A percentile compares a stretch with the other conserved stretches of the same genome.
Conservation (phyloP, 2,113 vertebrate genomes). For the Hippoglossus stenolepis region DNA sequence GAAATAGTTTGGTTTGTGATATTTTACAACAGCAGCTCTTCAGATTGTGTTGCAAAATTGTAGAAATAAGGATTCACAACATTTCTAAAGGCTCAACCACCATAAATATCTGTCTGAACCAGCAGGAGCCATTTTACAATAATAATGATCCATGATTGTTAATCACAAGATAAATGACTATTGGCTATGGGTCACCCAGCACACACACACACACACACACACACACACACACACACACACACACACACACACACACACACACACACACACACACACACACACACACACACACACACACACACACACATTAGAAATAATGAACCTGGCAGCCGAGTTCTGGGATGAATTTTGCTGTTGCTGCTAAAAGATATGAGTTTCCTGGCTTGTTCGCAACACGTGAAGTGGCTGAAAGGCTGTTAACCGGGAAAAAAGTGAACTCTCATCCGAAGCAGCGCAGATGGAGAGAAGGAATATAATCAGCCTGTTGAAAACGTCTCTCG, state of each 20-base stretch:
- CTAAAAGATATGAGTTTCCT: slow-evolving; percentile 13
- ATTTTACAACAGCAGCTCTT: no score
- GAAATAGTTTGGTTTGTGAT: no score
- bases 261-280: background rate
- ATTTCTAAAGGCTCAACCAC: background rate
- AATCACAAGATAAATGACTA: background rate
- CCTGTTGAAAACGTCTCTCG: slow-evolving; percentile 27
- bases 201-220: background rate
- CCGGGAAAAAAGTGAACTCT: background rate
- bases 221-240: background rate
- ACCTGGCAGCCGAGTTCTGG: slow-evolving; percentile 5
- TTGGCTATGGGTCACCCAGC: background rate
- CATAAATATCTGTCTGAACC: background rate
- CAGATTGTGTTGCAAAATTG: no score
- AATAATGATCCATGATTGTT: background rate
- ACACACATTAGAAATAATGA: slow-evolving; percentile 6
- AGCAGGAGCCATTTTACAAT: background rate
- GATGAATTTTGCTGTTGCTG: background rate
- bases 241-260: background rate
- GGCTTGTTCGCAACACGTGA: slow-evolving; percentile 15
- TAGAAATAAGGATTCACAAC: background rate
- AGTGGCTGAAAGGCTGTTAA: slow-evolving; percentile 23
- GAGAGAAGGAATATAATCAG: background rate
- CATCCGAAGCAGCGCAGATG: background rate
- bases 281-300: background rate